Evolutionary conservation across 2,888 invertebrate species (phyloP).

Genomic region (Lasioglossum lativentre): DNA sequence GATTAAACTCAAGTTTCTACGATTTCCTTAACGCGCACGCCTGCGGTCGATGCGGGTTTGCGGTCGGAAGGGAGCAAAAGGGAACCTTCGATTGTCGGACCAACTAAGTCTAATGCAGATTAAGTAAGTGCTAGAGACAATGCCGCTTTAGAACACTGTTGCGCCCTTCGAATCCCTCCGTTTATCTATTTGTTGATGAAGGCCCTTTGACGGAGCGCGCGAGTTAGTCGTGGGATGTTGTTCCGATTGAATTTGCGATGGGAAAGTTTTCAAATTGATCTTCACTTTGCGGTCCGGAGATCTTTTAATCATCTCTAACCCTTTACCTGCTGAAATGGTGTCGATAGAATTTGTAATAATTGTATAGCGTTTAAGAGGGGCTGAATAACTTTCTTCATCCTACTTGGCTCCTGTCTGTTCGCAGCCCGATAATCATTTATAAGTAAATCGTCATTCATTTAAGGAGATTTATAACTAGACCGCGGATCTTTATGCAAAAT

Average conservation of each 20-base stretch:
- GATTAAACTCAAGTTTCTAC: not conserved
- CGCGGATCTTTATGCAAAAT: no score
- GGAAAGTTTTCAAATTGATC: not conserved
- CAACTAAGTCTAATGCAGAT: not conserved
- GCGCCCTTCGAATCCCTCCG: not conserved
- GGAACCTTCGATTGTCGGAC: not conserved
- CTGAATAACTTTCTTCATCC: no score
- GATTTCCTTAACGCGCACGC: not conserved
- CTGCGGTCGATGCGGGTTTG: not conserved
- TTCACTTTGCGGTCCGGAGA: not conserved
- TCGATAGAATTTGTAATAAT: no score
- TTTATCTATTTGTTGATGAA: not conserved
- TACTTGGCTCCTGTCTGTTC: no score
- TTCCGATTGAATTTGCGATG: not conserved
- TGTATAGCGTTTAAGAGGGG: no score
- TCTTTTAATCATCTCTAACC: not conserved
- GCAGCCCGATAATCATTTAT: no score
- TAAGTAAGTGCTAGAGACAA: slow-evolving; percentile 5
- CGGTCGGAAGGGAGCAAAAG: not conserved
- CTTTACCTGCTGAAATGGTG: no score
- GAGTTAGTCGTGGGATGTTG: not conserved
- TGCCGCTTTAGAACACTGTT: not conserved
- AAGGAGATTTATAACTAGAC: no score
- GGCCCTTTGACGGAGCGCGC: not conserved
- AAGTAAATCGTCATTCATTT: no score